Evolutionary conservation across 2,797 vertebrate species (phyloP).

Genomic region (Ctenosaura bakeri): DNA sequence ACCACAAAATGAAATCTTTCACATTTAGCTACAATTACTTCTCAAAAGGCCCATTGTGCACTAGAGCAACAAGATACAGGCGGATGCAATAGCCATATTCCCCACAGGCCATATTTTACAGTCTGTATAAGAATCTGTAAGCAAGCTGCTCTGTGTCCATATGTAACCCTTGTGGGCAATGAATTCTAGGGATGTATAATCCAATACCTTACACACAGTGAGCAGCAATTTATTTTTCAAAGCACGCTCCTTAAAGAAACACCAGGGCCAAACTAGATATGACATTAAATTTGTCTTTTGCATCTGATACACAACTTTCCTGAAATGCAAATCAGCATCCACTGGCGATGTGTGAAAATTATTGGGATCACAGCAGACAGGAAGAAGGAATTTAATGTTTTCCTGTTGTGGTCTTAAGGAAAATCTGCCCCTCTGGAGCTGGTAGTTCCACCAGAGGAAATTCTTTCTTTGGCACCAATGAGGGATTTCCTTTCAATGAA

Average conservation of each 20-base stretch:
- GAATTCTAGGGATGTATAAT: neutral
- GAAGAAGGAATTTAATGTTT: neutral
- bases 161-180: neutral
- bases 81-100: constrained; percentile 28
- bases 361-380: neutral
- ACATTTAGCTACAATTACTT: constrained; percentile 13
- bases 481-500: neutral
- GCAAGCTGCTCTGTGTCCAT: neutral
- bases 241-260: neutral
- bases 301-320: neutral
- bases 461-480: neutral
- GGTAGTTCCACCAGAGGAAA: neutral
- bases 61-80: constrained; percentile 12
- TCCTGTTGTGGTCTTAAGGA: neutral
- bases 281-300: constrained; percentile 16
- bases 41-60: constrained; percentile 31
- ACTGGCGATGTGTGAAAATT: neutral
- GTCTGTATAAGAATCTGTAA: neutral
- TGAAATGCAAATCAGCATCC: neutral
- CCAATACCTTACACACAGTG: neutral
- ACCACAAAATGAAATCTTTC: neutral
- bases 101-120: neutral
- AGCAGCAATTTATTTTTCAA: constrained; percentile 8
- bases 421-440: neutral
- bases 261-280: neutral